Conservation (phyloP, 2,113 vertebrate genomes). For the Lota lota region DNA sequence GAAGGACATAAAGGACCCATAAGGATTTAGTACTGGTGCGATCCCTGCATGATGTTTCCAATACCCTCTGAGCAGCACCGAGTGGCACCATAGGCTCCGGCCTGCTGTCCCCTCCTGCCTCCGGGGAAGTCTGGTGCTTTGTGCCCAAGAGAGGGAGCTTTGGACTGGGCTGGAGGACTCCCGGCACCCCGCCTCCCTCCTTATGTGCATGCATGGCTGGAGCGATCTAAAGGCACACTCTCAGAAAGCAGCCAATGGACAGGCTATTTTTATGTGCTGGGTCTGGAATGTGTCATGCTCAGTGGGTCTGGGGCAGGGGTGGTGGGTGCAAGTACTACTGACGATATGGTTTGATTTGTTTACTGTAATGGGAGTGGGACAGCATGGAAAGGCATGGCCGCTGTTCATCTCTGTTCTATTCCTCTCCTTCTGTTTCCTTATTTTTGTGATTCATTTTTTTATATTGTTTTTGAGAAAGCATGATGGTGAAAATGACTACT, state of each 20-base stretch:
- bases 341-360: slow-evolving; percentile 15
- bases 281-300: slow-evolving; percentile 45
- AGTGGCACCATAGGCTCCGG: slow-evolving; percentile 46
- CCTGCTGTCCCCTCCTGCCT: slow-evolving; percentile 34
- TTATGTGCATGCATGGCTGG: slow-evolving; percentile 60
- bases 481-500: slow-evolving; percentile 23
- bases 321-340: neutral
- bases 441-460: neutral
- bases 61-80: slow-evolving; percentile 23
- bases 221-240: slow-evolving; percentile 30
- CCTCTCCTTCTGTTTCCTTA: slow-evolving; percentile 7
- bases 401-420: slow-evolving; percentile 25
- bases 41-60: slow-evolving; percentile 21
- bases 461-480: slow-evolving; percentile 25
- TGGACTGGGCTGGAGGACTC: slow-evolving; percentile 23
- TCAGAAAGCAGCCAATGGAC: slow-evolving; percentile 12
- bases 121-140: slow-evolving; percentile 2
- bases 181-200: slow-evolving; percentile 26
- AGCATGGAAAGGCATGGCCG: slow-evolving; percentile 67
- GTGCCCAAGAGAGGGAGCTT: slow-evolving; percentile 5
- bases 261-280: slow-evolving; percentile 16
- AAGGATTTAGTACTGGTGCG: slow-evolving; percentile 45
- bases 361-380: slow-evolving; percentile 34
- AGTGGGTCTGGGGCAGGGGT: slow-evolving; percentile 12
- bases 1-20: neutral